Conservation (phyloP, 2,113 vertebrate genomes). For the Hemibagrus wyckioides region DNA sequence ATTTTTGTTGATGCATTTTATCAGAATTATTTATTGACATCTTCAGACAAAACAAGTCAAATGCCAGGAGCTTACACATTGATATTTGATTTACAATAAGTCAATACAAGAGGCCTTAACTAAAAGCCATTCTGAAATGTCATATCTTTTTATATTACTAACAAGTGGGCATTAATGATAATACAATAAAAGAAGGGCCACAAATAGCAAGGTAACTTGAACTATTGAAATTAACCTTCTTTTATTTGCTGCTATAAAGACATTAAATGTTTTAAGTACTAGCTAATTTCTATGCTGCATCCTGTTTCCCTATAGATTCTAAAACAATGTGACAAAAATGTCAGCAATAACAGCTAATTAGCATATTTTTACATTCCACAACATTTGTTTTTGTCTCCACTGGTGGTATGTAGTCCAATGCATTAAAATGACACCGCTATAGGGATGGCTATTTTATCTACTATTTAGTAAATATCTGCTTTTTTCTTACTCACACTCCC, state of each 20-base stretch:
- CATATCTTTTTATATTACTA: not conserved
- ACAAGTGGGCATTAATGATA: not conserved
- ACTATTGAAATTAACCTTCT: not conserved
- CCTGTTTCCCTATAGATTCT: not conserved
- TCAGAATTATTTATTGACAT: slow-evolving; percentile 21
- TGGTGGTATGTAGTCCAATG: too few species aligned
- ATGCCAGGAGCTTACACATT: slow-evolving; percentile 39
- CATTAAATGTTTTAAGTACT: not conserved
- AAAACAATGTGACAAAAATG: not conserved
- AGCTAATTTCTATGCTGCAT: not conserved
- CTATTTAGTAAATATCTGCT: too few species aligned
- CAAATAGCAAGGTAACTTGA: not conserved
- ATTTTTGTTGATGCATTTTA: slow-evolving; percentile 27
- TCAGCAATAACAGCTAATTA: too few species aligned
- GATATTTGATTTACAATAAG: slow-evolving; percentile 48
- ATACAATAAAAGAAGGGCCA: not conserved
- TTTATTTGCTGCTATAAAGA: not conserved
- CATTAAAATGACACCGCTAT: too few species aligned
- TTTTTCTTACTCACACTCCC: too few species aligned
- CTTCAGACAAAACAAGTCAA: slow-evolving; percentile 27
- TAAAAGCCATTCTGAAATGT: slow-evolving; percentile 12
- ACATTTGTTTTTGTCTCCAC: too few species aligned
- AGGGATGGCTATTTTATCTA: too few species aligned
- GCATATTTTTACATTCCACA: too few species aligned
- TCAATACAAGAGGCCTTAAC: slow-evolving; percentile 25